Percentiles rank a stretch among this genome's conserved stretches.
These are phyloP conservation scores for Trinorchestia longiramus DNA, from an alignment of 1,140 invertebrate genomes.

Conservation along the genomic window DNA sequence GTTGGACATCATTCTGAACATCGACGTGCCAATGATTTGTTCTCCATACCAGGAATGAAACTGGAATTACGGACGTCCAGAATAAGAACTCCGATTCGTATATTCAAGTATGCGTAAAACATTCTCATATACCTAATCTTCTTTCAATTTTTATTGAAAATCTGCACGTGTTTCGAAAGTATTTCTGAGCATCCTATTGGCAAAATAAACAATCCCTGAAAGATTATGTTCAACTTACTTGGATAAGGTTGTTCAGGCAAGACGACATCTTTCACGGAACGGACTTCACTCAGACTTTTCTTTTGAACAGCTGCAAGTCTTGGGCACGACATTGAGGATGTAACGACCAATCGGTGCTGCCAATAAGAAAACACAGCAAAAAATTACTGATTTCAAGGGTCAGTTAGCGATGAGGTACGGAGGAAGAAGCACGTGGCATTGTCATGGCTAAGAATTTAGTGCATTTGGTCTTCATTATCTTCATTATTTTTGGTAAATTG, in stretches of 20 bases:
- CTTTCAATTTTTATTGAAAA: background rate
- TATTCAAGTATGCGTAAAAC: background rate
- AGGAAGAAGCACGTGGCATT: background rate
- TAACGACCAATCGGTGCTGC: background rate
- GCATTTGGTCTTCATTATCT: background rate
- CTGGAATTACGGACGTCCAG: background rate
- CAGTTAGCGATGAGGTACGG: background rate
- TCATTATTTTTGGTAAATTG: background rate
- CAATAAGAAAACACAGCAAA: background rate
- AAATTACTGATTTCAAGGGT: background rate
- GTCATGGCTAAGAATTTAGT: background rate
- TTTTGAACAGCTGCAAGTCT: background rate
- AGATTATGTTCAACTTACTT: background rate
- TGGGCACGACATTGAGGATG: constrained; percentile 20
- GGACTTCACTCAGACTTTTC: background rate
- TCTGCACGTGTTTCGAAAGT: background rate
- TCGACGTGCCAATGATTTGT: background rate
- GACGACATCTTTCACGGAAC: background rate
- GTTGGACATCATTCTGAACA: background rate
- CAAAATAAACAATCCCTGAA: background rate
- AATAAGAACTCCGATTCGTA: background rate
- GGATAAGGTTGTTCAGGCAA: background rate
- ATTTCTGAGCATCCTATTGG: background rate
- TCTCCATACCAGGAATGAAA: background rate
- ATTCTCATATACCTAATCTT: background rate